These are phyloP conservation scores for Drosophila kurseongensis DNA, from an alignment of 1,140 invertebrate genomes.

Conservation along the genomic window DNA sequence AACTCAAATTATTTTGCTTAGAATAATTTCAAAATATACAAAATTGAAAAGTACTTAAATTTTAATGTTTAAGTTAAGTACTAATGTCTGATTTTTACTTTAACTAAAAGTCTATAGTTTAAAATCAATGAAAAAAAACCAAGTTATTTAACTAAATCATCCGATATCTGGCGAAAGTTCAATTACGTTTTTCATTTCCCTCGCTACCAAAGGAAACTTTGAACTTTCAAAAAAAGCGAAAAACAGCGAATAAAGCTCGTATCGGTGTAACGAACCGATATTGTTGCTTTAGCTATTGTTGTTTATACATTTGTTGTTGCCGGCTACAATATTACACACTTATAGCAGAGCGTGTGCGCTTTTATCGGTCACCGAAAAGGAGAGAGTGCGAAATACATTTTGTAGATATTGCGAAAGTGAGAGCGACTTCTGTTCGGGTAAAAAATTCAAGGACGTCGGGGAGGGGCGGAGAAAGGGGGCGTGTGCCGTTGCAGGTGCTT, in stretches of 20 bases:
- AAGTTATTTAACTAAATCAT: slow-evolving; percentile 7
- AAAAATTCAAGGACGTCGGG: not conserved
- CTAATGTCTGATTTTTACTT: too few species aligned
- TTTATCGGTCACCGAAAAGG: slow-evolving; percentile 28
- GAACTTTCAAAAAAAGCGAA: slow-evolving; percentile 45
- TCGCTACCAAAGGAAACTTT: slow-evolving; percentile 37
- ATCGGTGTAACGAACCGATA: slow-evolving; percentile 70
- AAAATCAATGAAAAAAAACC: not conserved
- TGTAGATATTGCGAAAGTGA: slow-evolving; percentile 27
- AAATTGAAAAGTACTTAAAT: too few species aligned
- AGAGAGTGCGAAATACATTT: slow-evolving; percentile 5
- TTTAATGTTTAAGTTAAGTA: too few species aligned
- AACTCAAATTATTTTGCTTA: too few species aligned
- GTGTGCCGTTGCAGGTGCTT: slow-evolving; percentile 46
- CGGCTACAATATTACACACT: slow-evolving; percentile 4
- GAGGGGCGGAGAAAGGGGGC: not conserved
- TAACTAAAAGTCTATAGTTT: not conserved
- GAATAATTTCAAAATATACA: too few species aligned
- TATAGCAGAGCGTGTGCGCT: slow-evolving; percentile 33
- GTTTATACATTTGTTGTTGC: not conserved
- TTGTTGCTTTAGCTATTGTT: slow-evolving; percentile 33
- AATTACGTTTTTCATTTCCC: slow-evolving; percentile 2
- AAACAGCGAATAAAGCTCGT: slow-evolving; percentile 47
- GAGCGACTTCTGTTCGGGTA: slow-evolving; percentile 3
- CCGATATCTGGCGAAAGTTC: slow-evolving; percentile 30